Evolutionary conservation across 2,113 vertebrate species (phyloP).

Genomic region (Prionailurus bengalensis): DNA sequence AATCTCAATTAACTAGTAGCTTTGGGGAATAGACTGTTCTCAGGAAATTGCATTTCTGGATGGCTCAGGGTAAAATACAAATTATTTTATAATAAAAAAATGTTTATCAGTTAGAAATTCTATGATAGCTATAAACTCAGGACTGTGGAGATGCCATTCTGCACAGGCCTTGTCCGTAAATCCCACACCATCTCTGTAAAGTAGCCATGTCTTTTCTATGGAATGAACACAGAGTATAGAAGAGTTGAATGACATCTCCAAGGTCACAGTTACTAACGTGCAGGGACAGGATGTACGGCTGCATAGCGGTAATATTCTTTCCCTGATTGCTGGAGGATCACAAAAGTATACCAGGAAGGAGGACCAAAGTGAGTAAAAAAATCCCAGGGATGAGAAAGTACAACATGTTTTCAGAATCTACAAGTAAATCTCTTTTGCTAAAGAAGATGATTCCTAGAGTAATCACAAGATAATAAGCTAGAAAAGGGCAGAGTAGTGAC

Average conservation of each 20-base stretch:
- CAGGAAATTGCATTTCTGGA: conserved; percentile 33
- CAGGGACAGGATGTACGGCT: not conserved
- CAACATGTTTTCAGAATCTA: not conserved
- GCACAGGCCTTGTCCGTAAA: not conserved
- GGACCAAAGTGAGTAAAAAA: not conserved
- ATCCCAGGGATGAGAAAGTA: not conserved
- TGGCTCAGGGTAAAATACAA: conserved; percentile 20
- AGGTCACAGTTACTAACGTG: not conserved
- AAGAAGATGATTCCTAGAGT: not conserved
- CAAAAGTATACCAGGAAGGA: not conserved
- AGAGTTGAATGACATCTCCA: not conserved
- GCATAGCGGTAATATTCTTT: not conserved
- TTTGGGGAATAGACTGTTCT: conserved; percentile 45
- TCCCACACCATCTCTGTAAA: not conserved
- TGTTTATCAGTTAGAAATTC: conserved; percentile 11
- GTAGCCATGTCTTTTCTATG: not conserved
- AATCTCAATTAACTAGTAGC: conserved; percentile 22
- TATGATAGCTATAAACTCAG: conserved; percentile 10
- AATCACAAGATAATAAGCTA: not conserved
- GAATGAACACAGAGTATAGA: not conserved
- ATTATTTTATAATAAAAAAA: conserved; percentile 27
- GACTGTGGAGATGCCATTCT: not conserved
- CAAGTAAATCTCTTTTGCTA: not conserved
- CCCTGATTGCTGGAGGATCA: not conserved
- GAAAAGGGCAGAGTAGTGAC: not conserved